phyloP scores from a whole-genome alignment of 1,140 invertebrate species.

The Leptopilina clavipes region DNA sequence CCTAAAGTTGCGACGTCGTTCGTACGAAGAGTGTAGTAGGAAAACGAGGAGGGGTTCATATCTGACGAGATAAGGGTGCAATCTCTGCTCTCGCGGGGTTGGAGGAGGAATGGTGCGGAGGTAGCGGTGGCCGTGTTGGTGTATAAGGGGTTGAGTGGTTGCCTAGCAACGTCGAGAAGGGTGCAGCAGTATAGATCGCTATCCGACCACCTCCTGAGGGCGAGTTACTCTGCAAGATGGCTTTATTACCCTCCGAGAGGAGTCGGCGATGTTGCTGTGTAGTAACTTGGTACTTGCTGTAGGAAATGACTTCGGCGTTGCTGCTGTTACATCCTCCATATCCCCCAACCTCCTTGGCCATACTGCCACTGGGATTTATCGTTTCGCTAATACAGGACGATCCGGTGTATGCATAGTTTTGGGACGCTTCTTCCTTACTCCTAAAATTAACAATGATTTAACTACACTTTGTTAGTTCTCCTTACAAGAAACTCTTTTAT shows the following conservation, averaged over 20 bases:
- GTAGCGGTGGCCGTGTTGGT: conserved; percentile 47
- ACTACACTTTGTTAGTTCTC: background rate
- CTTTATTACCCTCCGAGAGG: conserved; percentile 70
- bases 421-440: conserved; percentile 50
- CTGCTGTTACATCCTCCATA: conserved; percentile 51
- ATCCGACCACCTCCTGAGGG: conserved; percentile 67
- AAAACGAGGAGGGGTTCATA: conserved; percentile 51
- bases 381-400: conserved; percentile 57
- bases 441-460: background rate
- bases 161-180: conserved; percentile 64
- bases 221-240: conserved; percentile 69
- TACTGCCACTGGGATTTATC: conserved; percentile 51
- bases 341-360: conserved; percentile 20
- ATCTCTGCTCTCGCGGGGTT: conserved; percentile 53
- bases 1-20: conserved; percentile 55
- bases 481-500: background rate
- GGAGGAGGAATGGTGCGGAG: conserved; percentile 49
- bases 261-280: conserved; percentile 65
- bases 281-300: conserved; percentile 64
- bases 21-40: conserved; percentile 33
- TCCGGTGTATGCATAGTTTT: conserved; percentile 55
- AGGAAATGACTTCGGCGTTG: conserved; percentile 66
- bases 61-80: conserved; percentile 62
- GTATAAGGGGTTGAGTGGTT: conserved; percentile 63
- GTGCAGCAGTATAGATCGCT: conserved; percentile 70